Conservation (phyloP, 2,888 invertebrate genomes). For the Dorcus parallelipipedus region DNA sequence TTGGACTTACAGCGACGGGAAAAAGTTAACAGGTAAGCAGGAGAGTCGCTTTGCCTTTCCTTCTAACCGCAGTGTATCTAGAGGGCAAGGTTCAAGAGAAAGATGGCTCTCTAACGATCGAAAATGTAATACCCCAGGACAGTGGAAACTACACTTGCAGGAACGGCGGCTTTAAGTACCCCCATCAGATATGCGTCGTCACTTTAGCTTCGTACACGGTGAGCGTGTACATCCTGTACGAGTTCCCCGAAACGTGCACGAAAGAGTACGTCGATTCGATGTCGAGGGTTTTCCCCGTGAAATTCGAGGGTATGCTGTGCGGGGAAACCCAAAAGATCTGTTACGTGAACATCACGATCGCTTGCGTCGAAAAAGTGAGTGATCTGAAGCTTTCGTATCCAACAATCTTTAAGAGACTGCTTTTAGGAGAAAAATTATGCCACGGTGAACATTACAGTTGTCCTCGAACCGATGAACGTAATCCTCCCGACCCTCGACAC, state of each 20-base stretch:
- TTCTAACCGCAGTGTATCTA: conserved; percentile 6
- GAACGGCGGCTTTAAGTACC: conserved; percentile 22
- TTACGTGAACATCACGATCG: conserved; percentile 36
- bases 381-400: not conserved
- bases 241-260: conserved; percentile 36
- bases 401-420: not conserved
- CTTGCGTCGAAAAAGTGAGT: conserved; percentile 38
- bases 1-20: conserved; percentile 28
- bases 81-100: conserved; percentile 29
- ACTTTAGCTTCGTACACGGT: conserved; percentile 41
- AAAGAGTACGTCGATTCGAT: conserved; percentile 38
- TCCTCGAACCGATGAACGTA: conserved; percentile 33
- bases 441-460: conserved; percentile 36
- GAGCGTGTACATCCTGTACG: conserved; percentile 37
- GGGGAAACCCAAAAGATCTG: conserved; percentile 39
- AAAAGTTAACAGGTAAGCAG: conserved; percentile 29
- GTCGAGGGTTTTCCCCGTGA: conserved; percentile 39
- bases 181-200: conserved; percentile 42
- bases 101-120: conserved; percentile 36
- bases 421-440: conserved; percentile 25
- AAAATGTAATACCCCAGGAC: conserved; percentile 39
- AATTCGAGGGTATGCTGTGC: conserved; percentile 39
- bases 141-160: conserved; percentile 46
- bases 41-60: not conserved
- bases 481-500: conserved; percentile 35